Evolutionary conservation across 2,797 vertebrate genomes (phyloP), one percentile per base, ranked within the genome.

Genomic region (Pipistrellus pipistrellus): DNA sequence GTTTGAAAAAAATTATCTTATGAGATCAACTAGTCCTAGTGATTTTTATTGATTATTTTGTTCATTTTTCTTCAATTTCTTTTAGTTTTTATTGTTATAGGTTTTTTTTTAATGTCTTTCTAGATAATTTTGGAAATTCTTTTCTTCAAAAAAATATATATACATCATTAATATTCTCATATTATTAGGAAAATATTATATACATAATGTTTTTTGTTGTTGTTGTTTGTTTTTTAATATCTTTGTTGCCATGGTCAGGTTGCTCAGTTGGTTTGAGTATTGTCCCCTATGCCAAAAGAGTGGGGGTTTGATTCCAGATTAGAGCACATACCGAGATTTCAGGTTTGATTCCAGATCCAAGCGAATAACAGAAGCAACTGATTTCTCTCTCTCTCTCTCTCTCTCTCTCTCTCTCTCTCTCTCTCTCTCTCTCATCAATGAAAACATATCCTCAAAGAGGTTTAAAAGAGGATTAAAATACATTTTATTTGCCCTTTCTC

Each of bases 111-210:
- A 41, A 55, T 8, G 44, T 84, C 8, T 88, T 80, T 15, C 14
- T 25, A 32, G 13, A 11, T n/a, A 71, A 30, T 59, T 90, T 83
- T 64, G 6, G 14, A 93, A 89, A 66, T 51, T 91, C 11, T 73
- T 57, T 55, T 80, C 59, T 51, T 46, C 21, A 27, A 66, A 78
- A 87, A 62, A 57, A 5, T 69, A 27, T 20, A 20, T 20, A 15
- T 94, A 17, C 15, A 57, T 62, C 14, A 55, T 68, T 94, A 82
- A 91, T 9, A 81, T 72, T 91, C 76, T 85, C 38, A 93, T 78
- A 77, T 66, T 88, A 83, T 85, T 25, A 77, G 17, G 23, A 84
- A 76, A 71, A n/a, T 57, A 83, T 30, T 57, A 73, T 66, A 59
- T n/a, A 35, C 1, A 35, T 25, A 38, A 53, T 68, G 38, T 57